Base-by-base conservation (phyloP, 2,888 invertebrate species). In the Eledone cirrhosa region DNA sequence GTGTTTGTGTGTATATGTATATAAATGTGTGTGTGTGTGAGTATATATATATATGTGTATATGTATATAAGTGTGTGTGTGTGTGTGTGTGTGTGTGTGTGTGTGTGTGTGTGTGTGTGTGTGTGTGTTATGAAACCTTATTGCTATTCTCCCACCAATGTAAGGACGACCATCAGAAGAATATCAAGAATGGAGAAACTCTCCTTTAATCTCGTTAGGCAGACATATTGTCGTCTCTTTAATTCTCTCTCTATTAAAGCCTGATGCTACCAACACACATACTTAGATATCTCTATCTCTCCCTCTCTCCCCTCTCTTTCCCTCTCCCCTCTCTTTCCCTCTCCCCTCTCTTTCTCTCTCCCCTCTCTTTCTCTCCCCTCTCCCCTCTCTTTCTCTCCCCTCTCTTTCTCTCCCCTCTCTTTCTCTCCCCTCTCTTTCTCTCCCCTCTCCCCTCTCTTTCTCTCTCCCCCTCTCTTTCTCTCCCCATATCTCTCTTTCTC, bases 51-150 rank as follows among this genome's bases (percentile, higher is more conserved):
- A 67, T 59, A 16, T 48, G 65, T 41, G 33, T 33, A 47, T 47
- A n/a, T 19, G 22, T 59, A 29, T 77, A 31, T 33, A 31, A 27
- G 65, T 33, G 31, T 65, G 33, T 65, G 65, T 78, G 65, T 65
- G 65, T 78, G 65, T 65, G 67, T 78, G 14, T 65, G 65, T 77
- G 31, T 53, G 59, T 77, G 31, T 53, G 59, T 48, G 63, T 53
- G 77, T 77, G 22, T 53, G 77, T 77, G 31, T 53, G 63, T 59
- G 63, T 53, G 27, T 77, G 63, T 53, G 59, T 77, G 63, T 59
- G 59, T 77, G 29, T 77, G 33, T 33, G 33, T 33, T 3, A 33
- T 33, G 3, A 33, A 33, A 33, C 3, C 3, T 33, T 5, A 41
- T 41, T 41, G 8, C 8, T 8, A 11, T 41, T 41, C 41, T 41